These are phyloP conservation scores for Reticulitermes lucifugus DNA, from an alignment of 2,888 invertebrate species.

Conservation along the genomic window DNA sequence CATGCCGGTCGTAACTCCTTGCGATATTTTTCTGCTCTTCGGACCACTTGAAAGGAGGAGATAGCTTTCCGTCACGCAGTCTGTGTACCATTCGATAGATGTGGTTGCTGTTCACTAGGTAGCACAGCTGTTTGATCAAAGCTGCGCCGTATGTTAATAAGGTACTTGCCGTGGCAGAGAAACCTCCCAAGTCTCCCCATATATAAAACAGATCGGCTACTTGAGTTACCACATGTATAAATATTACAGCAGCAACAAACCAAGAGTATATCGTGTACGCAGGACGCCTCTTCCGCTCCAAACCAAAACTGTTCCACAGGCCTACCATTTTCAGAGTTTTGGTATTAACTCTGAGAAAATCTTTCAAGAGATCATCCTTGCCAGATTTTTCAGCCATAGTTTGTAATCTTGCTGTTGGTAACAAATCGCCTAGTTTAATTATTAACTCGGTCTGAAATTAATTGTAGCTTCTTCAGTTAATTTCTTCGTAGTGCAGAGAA, in stretches of 20 bases:
- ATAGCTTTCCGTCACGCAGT: slow-evolving; percentile 1
- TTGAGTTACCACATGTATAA: slow-evolving; percentile 8
- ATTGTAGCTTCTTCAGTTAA: too few relatives aligned
- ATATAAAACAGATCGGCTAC: background rate
- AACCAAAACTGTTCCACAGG: slow-evolving; percentile 34
- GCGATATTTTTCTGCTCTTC: background rate
- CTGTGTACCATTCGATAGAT: slow-evolving; percentile 7
- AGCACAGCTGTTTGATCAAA: slow-evolving; percentile 4
- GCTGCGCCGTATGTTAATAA: slow-evolving; percentile 26
- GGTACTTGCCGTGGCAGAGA: slow-evolving; percentile 10
- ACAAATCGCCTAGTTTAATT: too few relatives aligned
- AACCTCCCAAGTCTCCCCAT: background rate
- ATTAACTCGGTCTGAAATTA: too few relatives aligned
- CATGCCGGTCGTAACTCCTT: background rate
- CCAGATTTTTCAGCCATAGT: background rate
- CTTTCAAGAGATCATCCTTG: background rate
- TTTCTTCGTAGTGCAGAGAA: too few relatives aligned
- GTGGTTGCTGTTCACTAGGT: background rate
- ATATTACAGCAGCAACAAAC: background rate
- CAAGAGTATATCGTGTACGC: slow-evolving; percentile 5
- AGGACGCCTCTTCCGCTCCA: background rate
- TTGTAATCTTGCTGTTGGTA: background rate
- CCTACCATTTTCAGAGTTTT: slow-evolving; percentile 9
- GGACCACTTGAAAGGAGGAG: background rate
- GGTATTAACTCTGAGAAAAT: slow-evolving; percentile 23